Evolutionary conservation across 1,140 invertebrate species (phyloP).

Genomic region (Drosophila baimaii): DNA sequence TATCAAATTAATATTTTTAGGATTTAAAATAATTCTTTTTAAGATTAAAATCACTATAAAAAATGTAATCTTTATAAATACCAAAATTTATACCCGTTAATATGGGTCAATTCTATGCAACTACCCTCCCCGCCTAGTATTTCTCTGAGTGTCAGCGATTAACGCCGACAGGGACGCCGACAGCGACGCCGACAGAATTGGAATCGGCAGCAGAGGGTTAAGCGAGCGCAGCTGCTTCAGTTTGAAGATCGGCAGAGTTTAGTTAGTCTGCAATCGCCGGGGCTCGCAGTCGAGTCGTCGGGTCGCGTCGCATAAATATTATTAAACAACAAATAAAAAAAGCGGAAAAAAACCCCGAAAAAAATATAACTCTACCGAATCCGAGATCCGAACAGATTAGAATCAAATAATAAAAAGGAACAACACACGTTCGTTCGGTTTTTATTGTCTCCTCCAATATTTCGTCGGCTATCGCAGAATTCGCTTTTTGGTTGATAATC

Average conservation of each 20-base stretch:
- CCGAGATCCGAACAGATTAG: constrained; percentile 12
- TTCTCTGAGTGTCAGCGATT: constrained; percentile 26
- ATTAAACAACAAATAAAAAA: constrained; percentile 16
- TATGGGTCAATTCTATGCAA: background rate
- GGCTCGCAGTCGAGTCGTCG: constrained; percentile 66
- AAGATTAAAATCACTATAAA: background rate
- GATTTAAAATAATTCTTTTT: no score
- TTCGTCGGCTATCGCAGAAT: constrained; percentile 35
- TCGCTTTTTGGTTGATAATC: constrained; percentile 38
- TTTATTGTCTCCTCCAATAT: constrained; percentile 28
- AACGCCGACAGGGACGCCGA: constrained; percentile 22
- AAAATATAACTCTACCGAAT: background rate
- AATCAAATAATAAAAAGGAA: constrained; percentile 42
- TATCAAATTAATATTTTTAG: no score
- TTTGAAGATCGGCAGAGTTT: constrained; percentile 73
- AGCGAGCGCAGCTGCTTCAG: constrained; percentile 65
- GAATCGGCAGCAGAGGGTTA: constrained; percentile 63
- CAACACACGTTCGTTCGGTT: constrained; percentile 9
- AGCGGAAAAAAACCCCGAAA: constrained; percentile 5
- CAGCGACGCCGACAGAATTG: constrained; percentile 29
- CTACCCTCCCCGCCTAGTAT: background rate
- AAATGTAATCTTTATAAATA: background rate
- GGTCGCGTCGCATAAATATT: constrained; percentile 17
- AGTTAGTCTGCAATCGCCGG: constrained; percentile 78
- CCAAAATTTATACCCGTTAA: background rate